A percentile compares a stretch with the other conserved stretches of the same genome.
Conservation (phyloP, 1,140 invertebrate species). For the Drosophila tsacasi region DNA sequence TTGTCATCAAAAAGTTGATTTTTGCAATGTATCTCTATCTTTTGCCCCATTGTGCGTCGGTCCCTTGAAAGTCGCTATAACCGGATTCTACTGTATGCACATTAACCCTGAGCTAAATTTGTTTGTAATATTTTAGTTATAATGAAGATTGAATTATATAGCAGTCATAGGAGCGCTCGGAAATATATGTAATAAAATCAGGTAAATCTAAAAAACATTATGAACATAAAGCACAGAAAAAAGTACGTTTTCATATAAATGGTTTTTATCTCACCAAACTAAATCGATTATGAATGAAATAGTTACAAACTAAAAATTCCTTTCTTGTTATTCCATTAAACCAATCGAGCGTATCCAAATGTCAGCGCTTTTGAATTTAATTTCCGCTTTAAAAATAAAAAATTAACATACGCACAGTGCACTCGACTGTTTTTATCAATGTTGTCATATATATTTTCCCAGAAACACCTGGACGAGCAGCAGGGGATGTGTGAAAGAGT, state of each 20-base stretch:
- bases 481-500: constrained; percentile 67
- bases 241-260: neutral
- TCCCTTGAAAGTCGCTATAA: no score
- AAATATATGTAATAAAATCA: no score
- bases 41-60: no score
- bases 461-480: constrained; percentile 55
- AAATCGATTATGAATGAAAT: neutral
- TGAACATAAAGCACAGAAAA: no score
- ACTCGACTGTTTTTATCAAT: neutral
- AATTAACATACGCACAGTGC: constrained; percentile 59
- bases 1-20: no score
- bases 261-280: neutral
- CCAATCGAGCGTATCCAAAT: constrained; percentile 50
- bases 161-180: no score
- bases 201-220: no score
- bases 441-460: constrained; percentile 37
- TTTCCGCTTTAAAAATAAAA: constrained; percentile 54
- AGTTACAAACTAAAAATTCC: neutral
- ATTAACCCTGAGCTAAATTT: no score
- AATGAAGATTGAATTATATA: no score
- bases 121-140: no score
- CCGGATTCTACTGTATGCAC: no score
- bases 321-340: neutral
- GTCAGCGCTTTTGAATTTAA: constrained; percentile 39
- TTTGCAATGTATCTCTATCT: no score